phyloP scores from a whole-genome alignment of 2,888 invertebrate genomes.

The Prosopocoilus inquinatus region DNA sequence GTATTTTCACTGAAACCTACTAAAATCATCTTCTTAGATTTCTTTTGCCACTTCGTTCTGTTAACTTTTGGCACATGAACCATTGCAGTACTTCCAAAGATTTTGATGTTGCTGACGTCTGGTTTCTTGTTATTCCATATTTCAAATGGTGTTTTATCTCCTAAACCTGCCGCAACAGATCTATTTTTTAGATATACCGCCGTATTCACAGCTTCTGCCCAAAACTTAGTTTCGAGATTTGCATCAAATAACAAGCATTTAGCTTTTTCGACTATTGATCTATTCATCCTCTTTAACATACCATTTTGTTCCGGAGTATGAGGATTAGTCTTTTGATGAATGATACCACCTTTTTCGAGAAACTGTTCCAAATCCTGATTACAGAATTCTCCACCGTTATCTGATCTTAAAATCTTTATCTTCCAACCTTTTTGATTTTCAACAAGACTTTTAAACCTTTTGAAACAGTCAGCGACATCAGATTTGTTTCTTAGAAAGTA shows the following conservation, averaged over 20 bases:
- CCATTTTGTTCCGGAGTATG: background rate
- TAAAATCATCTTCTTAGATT: slow-evolving; percentile 16
- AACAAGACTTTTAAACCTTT: background rate
- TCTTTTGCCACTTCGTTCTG: slow-evolving; percentile 32
- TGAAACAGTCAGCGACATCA: background rate
- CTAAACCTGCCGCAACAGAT: slow-evolving; percentile 17
- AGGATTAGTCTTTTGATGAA: background rate
- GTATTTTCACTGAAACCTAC: slow-evolving; percentile 15
- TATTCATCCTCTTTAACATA: slow-evolving; percentile 26
- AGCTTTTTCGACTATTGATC: slow-evolving; percentile 31
- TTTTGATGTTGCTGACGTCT: slow-evolving; percentile 34
- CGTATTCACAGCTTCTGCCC: slow-evolving; percentile 29
- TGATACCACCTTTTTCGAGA: background rate
- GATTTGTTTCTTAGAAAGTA: slow-evolving; percentile 1
- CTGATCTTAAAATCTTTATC: background rate
- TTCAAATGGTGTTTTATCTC: slow-evolving; percentile 36
- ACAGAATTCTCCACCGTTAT: background rate
- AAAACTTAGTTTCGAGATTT: slow-evolving; percentile 21
- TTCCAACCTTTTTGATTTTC: background rate
- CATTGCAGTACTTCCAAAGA: slow-evolving; percentile 37
- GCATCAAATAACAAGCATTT: slow-evolving; percentile 25
- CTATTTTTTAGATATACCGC: slow-evolving; percentile 32
- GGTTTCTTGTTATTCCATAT: slow-evolving; percentile 36
- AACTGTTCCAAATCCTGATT: background rate
- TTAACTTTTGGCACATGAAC: slow-evolving; percentile 37